Percentiles rank a stretch among this genome's conserved stretches.
phyloP scores from a whole-genome alignment of 2,113 vertebrate species.

The Mesocricetus auratus region DNA sequence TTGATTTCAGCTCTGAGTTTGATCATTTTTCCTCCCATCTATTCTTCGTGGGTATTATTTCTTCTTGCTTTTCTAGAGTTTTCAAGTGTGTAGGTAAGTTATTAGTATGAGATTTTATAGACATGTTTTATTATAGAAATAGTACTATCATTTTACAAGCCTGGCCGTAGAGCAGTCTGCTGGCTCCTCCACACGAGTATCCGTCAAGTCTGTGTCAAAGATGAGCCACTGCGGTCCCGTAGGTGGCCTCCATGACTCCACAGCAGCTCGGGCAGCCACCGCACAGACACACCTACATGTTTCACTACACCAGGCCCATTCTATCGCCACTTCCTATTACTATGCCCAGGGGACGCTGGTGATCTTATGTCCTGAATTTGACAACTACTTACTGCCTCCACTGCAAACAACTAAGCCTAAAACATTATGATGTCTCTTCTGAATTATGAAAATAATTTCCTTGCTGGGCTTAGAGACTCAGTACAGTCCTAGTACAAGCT shows the following conservation, averaged over 20 bases:
- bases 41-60: background rate
- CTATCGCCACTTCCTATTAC: background rate
- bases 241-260: background rate
- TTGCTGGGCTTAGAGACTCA: background rate
- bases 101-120: background rate
- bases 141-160: background rate
- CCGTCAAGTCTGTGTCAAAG: background rate
- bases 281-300: background rate
- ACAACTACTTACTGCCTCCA: background rate
- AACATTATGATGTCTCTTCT: background rate
- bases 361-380: background rate
- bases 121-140: background rate
- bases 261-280: background rate
- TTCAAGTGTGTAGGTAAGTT: background rate
- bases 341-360: background rate
- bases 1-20: background rate
- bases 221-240: background rate
- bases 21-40: background rate
- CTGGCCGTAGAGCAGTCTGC: background rate
- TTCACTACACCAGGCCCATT: background rate
- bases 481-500: background rate
- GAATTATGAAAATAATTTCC: background rate
- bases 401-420: background rate
- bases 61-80: background rate
- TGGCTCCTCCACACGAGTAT: background rate